phyloP scores from a whole-genome alignment of 2,797 vertebrate genomes.

The Tympanoctomys barrerae region DNA sequence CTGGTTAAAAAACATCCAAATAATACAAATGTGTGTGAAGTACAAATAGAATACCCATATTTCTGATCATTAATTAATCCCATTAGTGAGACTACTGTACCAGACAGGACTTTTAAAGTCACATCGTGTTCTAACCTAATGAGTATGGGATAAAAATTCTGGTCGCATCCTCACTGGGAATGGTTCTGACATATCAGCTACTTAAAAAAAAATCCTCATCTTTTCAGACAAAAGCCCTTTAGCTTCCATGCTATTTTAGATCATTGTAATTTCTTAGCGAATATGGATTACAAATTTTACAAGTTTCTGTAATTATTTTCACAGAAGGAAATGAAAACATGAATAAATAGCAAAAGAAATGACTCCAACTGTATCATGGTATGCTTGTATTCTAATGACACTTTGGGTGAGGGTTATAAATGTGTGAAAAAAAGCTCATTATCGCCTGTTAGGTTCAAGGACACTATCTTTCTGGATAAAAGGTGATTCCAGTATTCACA shows the following conservation, averaged over 20 bases:
- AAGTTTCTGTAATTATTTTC: conserved; percentile 70
- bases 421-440: conserved; percentile 77
- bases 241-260: conserved; percentile 73
- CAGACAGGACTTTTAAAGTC: conserved; percentile 85
- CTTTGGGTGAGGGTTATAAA: conserved; percentile 71
- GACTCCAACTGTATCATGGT: background rate
- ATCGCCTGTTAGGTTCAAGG: conserved; percentile 74
- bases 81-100: conserved; percentile 73
- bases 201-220: conserved; percentile 79
- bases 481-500: conserved; percentile 73
- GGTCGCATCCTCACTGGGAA: conserved; percentile 81
- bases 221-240: conserved; percentile 81
- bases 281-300: conserved; percentile 61
- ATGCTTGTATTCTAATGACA: conserved; percentile 70
- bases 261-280: conserved; percentile 67
- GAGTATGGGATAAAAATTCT: conserved; percentile 88
- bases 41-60: conserved; percentile 25
- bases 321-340: conserved; percentile 53
- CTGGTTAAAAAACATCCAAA: conserved; percentile 20
- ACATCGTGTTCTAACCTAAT: conserved; percentile 85
- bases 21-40: conserved; percentile 48
- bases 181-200: conserved; percentile 83
- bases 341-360: conserved; percentile 56
- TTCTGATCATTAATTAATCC: conserved; percentile 77
- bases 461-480: conserved; percentile 77